Evolutionary conservation across 2,888 invertebrate genomes (phyloP), one percentile per base, ranked within the genome.

Genomic region (Limnephilus lunatus): DNA sequence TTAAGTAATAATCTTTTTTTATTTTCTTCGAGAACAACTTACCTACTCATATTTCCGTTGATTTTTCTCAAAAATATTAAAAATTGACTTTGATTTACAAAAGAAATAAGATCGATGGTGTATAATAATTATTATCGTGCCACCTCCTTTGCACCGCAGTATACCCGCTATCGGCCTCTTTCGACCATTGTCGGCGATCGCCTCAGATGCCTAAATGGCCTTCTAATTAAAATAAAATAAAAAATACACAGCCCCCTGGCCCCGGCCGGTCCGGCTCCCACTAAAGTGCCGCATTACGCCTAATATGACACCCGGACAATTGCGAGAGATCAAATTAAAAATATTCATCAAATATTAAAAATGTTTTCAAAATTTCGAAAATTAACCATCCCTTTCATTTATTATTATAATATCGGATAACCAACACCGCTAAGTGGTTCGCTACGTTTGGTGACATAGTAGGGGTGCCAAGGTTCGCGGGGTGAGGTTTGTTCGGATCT

Each of bases 161-260:
- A 86, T 86, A 86, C 68, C 19, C 86, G 86, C 25, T 19, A 14
- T 68, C 88, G 88, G 88, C 68, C 30, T 19, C 32, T 53, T 32
- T 35, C 48, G 48, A 31, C 88, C 35, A 91, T 91, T 91, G 91
- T 91, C 91, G 91, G 91, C 91, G 91, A 87, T 25, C 87, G 39
- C 85, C 44, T 89, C 86, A 85, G 89, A 85, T 85, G 81, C 85
- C 85, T 90, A 92, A 92, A 92, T 92, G 87, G 85, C 92, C 90
- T 32, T 89, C 92, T 90, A 92, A 92, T 92, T 92, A 92, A 92
- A 92, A 92, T 90, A 53, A 92, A 81, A 91, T 87, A 85, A 91
- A 91, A 88, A 81, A 81, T 32, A 32, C 31, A n/a, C 32, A 32
- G 31, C 31, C 82, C 82, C 31, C n/a, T 14, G 25, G 39, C 30